Conservation (phyloP, 2,888 invertebrate species). For the Philopedon plagiatum region DNA sequence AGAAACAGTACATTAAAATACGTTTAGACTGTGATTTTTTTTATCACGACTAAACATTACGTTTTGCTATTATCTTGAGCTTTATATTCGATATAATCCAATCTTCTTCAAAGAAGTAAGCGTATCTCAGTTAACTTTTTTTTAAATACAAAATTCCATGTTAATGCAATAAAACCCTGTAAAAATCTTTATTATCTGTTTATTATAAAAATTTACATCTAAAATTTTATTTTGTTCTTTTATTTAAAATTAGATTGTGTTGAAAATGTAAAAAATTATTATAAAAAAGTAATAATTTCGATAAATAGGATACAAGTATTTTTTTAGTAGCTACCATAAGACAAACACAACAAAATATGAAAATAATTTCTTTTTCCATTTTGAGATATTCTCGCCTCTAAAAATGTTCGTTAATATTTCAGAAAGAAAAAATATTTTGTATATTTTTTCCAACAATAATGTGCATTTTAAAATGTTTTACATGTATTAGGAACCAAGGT, state of each 20-base stretch:
- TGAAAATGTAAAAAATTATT: conserved; percentile 28
- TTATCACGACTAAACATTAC: too few species aligned
- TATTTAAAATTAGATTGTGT: conserved; percentile 23
- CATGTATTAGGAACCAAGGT: too few species aligned
- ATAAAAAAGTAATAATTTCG: conserved; percentile 7
- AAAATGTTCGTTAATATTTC: not conserved
- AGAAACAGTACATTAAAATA: too few species aligned
- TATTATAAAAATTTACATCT: conserved; percentile 39
- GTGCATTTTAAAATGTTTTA: too few species aligned
- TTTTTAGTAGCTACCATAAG: conserved; percentile 11
- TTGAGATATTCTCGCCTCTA: too few species aligned
- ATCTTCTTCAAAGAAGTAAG: too few species aligned
- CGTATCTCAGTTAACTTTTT: too few species aligned
- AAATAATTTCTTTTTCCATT: too few species aligned
- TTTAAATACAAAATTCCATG: too few species aligned
- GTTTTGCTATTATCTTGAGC: too few species aligned
- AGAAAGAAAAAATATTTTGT: not conserved
- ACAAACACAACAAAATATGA: not conserved
- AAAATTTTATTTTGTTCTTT: conserved; percentile 25
- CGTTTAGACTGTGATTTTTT: too few species aligned
- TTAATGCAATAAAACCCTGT: not conserved
- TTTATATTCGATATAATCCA: too few species aligned
- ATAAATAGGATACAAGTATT: conserved; percentile 7
- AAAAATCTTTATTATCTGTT: conserved; percentile 5
- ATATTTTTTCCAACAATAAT: not conserved